Base-by-base conservation (phyloP, 2,113 vertebrate species). In the Dendropsophus ebraccatus region DNA sequence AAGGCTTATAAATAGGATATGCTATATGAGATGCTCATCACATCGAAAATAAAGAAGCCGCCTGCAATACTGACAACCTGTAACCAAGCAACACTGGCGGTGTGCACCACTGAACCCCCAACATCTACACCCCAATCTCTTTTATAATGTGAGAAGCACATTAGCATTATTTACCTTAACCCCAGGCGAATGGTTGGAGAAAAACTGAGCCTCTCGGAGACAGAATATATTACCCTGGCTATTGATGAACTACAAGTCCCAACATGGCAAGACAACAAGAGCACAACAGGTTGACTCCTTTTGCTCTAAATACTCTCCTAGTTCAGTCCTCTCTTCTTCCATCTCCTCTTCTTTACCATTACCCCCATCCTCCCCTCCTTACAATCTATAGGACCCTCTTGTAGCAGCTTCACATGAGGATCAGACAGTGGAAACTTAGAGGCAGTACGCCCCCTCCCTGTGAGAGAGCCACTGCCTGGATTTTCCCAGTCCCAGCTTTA, bases 381-480 rank as follows among this genome's bases (percentile, higher is more conserved):
- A 7, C 47, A 41, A 13, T 80, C 52, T 81, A 78, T 19, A 2
- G 32, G 80, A 16, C 83, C 73, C 54, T 75, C 58, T 73, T 84
- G 73, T 88, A 50, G 52, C 78, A 37, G 28, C 62, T 70, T 41
- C 9, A 23, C 19, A 41, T 81, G 47, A n/a, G 67, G 49, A 19
- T 47, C 50, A 79, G 65, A 28, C 45, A 73, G 47, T 73, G 84
- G 35, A 73, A 81, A 60, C 65, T 49, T 86, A 35, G 65, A 73
- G 16, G 69, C 52, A 84, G 52, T 45, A 37, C 75, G 75, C 70
- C 50, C 82, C 76, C 87, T 80, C 75, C 62, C 82, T 54, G 85
- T 62, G 85, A 89, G 88, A 88, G 70, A 28, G 35, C 35, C 54
- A 62, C 69, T 86, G 78, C 83, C 86, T 87, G 85, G 75, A 78